Base-by-base conservation (phyloP, 1,140 invertebrate species). In the Aphelinus certus region DNA sequence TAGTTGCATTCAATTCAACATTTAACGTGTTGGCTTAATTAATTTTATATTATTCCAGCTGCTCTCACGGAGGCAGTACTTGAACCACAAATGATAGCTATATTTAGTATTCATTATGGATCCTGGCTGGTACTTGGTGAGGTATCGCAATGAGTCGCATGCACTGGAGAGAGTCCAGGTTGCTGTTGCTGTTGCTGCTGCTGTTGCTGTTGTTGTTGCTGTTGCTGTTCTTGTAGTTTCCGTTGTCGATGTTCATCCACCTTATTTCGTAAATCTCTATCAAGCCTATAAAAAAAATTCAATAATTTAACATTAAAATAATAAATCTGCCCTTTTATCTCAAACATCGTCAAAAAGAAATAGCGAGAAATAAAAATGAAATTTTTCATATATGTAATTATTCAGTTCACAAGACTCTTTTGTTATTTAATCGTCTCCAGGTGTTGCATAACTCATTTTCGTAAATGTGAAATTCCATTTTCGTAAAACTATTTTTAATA, bases 111-210 rank as follows among this genome's bases (percentile, higher is more conserved):
- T 83, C 85, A 88, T 86, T 88, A 87, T 87, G 85, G 83, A 84
- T 87, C 84, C 82, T 86, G 86, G 76, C 76, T 87, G 56, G 80
- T 83, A 68, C 81, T 83, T 78, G 86, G 83, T 58, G 84, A 77
- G n/a, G 82, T 81, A 60, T 86, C 85, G 78, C 82, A 82, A 53
- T 79, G 77, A 63, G 79, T 68, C 10, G 62, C 78, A 49, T 79
- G 83, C 77, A 80, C 79, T 10, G 81, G 79, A 46, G 81, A 80
- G n/a, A 81, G 79, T 62, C 79, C 79, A 7, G 82, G 79, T 63
- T 86, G 83, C 43, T 81, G 79, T 56, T 76, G 71, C 46, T 76
- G 64, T 42, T 77, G 77, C 45, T 75, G 51, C 2, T 70, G 46
- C 60, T 69, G 70, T 53, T 85, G 81, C 46, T 76, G 78, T 58